Conservation (phyloP, 2,888 invertebrate species). For the Chrysodeixis includens region DNA sequence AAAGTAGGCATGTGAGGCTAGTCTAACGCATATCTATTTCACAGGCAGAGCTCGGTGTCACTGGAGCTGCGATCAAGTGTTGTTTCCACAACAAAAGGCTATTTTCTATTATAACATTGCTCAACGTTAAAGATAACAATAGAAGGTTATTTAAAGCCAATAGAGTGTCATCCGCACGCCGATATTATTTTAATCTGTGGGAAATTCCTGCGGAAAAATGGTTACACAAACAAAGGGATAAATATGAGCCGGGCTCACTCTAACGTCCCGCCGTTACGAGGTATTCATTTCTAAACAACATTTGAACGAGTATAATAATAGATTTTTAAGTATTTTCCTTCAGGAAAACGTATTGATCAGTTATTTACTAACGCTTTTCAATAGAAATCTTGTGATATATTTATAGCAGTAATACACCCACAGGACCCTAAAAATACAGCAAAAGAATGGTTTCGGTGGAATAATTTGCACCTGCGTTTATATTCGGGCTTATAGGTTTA, state of each 20-base stretch:
- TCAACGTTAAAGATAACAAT: slow-evolving; percentile 15
- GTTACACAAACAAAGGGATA: slow-evolving; percentile 9
- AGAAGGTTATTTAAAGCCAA: slow-evolving; percentile 30
- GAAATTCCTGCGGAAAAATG: slow-evolving; percentile 18
- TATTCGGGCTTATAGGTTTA: neutral
- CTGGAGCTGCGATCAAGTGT: neutral
- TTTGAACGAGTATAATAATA: neutral
- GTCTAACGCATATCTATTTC: neutral
- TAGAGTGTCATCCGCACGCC: slow-evolving; percentile 24
- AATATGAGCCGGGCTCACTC: slow-evolving; percentile 9
- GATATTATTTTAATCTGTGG: slow-evolving; percentile 18
- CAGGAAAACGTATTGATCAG: no score
- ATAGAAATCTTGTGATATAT: neutral
- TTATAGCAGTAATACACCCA: neutral
- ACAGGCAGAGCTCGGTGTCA: neutral
- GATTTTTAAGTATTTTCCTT: no score
- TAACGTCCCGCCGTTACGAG: neutral
- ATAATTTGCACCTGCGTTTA: slow-evolving; percentile 5
- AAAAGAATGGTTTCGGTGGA: neutral
- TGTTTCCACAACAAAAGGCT: slow-evolving; percentile 1
- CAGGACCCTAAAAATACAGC: neutral
- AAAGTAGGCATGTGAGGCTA: no score
- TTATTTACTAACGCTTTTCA: neutral
- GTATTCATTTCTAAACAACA: neutral
- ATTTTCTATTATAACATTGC: slow-evolving; percentile 3